phyloP scores from a whole-genome alignment of 2,797 vertebrate genomes.

The Allobates femoralis region DNA sequence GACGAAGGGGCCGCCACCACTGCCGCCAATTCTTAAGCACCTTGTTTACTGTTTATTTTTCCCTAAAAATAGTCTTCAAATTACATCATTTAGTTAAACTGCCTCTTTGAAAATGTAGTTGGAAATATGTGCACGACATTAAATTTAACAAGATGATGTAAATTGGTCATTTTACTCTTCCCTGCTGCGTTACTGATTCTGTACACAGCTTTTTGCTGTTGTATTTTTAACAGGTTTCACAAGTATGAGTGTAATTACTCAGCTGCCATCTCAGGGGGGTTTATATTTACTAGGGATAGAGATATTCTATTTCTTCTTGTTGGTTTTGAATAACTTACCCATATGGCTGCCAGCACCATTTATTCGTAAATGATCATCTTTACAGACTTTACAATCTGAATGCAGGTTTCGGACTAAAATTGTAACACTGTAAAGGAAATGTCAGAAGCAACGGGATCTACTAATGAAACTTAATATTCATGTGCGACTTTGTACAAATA shows the following conservation, averaged over 20 bases:
- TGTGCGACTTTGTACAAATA: background rate
- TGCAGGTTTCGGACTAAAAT: background rate
- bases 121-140: conserved; percentile 41
- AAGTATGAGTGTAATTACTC: conserved; percentile 14
- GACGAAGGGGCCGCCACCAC: background rate
- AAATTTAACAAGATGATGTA: conserved; percentile 38
- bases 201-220: conserved; percentile 6
- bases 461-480: background rate
- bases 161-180: conserved; percentile 36
- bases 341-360: background rate
- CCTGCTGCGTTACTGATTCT: conserved; percentile 37
- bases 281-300: background rate
- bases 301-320: conserved; percentile 4
- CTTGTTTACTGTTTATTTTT: conserved; percentile 28
- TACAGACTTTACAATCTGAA: background rate
- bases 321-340: conserved; percentile 1
- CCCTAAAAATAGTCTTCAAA: conserved; percentile 19
- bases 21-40: background rate
- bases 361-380: background rate
- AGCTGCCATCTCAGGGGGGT: background rate
- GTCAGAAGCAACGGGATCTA: background rate
- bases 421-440: background rate
- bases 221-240: conserved; percentile 30
- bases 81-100: conserved; percentile 20
- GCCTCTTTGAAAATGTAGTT: conserved; percentile 4